Evolutionary conservation across 2,797 vertebrate species (phyloP).

Genomic region (Mionectes olivaceus): DNA sequence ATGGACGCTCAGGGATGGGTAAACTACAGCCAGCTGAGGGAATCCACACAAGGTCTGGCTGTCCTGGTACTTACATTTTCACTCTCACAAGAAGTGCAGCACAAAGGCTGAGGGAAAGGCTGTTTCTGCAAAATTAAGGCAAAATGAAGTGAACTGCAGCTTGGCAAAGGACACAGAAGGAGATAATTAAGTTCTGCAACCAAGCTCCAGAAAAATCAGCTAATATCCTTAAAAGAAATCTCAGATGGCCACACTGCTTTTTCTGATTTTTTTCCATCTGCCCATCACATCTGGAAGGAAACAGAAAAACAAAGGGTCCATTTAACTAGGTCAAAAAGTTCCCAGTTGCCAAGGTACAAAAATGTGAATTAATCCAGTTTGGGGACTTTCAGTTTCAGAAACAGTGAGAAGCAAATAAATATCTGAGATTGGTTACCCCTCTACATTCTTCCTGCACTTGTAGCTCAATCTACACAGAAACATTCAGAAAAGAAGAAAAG

Average conservation of each 20-base stretch:
- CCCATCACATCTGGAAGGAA: slow-evolving; percentile 40
- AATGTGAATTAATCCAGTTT: slow-evolving; percentile 28
- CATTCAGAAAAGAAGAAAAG: slow-evolving; percentile 15
- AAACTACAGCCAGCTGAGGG: not conserved
- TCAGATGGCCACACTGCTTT: not conserved
- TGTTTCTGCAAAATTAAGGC: not conserved
- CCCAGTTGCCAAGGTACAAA: not conserved
- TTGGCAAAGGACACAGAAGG: not conserved
- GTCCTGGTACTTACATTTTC: not conserved
- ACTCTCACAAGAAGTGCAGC: not conserved
- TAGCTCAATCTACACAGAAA: not conserved
- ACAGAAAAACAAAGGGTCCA: slow-evolving; percentile 13
- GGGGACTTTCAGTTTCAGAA: slow-evolving; percentile 1
- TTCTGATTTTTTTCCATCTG: not conserved
- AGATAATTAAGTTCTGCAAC: not conserved
- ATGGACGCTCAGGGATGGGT: not conserved
- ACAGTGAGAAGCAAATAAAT: not conserved
- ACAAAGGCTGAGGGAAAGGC: not conserved
- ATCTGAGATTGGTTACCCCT: not conserved
- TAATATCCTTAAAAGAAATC: not conserved
- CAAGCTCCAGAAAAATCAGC: slow-evolving; percentile 11
- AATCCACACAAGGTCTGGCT: not conserved
- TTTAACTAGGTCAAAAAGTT: slow-evolving; percentile 44
- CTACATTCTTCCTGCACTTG: not conserved
- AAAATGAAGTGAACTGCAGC: not conserved